A percentile compares a stretch with the other conserved stretches of the same genome.
These are phyloP conservation scores for Leptinotarsa undecemlineata DNA, from an alignment of 1,140 invertebrate genomes.

Conservation along the genomic window DNA sequence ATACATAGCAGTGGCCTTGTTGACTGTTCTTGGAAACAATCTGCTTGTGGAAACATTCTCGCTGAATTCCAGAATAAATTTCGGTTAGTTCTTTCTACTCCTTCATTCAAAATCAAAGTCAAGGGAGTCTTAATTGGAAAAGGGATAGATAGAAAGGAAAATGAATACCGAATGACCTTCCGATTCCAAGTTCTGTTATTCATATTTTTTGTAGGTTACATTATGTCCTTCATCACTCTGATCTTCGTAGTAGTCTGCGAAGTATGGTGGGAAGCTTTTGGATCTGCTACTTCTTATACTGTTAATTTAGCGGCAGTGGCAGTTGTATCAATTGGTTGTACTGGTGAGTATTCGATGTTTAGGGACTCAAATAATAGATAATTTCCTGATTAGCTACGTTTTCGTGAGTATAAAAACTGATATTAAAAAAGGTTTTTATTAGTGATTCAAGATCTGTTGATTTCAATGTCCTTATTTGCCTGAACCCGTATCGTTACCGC, in stretches of 20 bases:
- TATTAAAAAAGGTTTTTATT: no score
- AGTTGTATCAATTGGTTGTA: constrained; percentile 84
- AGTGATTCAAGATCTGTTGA: no score
- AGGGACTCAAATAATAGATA: constrained; percentile 26
- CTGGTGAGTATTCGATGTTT: constrained; percentile 59
- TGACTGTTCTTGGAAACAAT: constrained; percentile 85
- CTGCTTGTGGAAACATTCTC: constrained; percentile 81
- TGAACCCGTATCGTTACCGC: no score
- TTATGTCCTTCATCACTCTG: constrained; percentile 79
- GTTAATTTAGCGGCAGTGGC: constrained; percentile 84
- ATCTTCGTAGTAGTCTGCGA: constrained; percentile 83
- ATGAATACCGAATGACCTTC: no score
- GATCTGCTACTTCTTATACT: constrained; percentile 70
- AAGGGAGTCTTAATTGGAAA: background rate
- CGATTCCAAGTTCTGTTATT: no score
- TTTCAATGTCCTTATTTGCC: no score
- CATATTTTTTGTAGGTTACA: constrained; percentile 67
- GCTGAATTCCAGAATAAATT: constrained; percentile 80
- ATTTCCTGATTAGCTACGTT: background rate
- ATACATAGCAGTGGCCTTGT: constrained; percentile 84
- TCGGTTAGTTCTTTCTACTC: constrained; percentile 64
- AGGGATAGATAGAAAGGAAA: no score
- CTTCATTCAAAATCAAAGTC: background rate
- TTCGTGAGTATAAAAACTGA: no score
- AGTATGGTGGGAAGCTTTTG: constrained; percentile 81